Evolutionary conservation across 2,797 vertebrate genomes (phyloP), one percentile per base, ranked within the genome.

Genomic region (Hybognathus amarus): DNA sequence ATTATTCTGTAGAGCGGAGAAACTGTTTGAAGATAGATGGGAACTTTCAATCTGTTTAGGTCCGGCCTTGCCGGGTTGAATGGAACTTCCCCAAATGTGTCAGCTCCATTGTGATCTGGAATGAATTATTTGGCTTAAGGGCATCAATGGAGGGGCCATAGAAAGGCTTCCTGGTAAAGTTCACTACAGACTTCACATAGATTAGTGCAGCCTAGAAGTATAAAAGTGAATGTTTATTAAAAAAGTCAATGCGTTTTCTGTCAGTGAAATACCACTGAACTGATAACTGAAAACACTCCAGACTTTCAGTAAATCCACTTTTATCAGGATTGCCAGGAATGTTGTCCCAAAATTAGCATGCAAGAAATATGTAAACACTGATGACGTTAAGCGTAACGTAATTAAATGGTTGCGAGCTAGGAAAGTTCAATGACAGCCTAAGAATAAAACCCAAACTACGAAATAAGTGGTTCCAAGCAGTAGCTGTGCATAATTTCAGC

Each of bases 61-160:
- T 90, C 89, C 83, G 85, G 3, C 12, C 83, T 88, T 84, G 73
- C 84, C 84, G 81, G 80, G 45, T 84, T 92, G 91, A 93, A 92
- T 87, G 90, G 91, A 88, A 87, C 87, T 85, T 87, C 87, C 83
- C 90, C 85, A 77, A 87, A 91, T 84, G 92, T 91, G 93, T 91
- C 90, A 86, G 78, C 42, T 89, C 92, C 89, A 93, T 93, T 94
- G 94, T 94, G 88, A 82, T 36, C 83, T 83, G 91, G 91, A 91
- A 90, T 91, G 83, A 95, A 92, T 94, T 92, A 91, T 93, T 93
- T 90, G 86, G 89, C 86, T 90, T 90, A 89, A 89, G 89, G 87
- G 88, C 85, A 90, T 91, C 90, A 89, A 86, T 93, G 86, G 90
- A 87, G 76, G 71, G 66, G 80, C 77, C 84, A 85, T 89, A 87